Evolutionary conservation across 2,797 vertebrate species (phyloP).

Genomic region (Vultur gryphus): DNA sequence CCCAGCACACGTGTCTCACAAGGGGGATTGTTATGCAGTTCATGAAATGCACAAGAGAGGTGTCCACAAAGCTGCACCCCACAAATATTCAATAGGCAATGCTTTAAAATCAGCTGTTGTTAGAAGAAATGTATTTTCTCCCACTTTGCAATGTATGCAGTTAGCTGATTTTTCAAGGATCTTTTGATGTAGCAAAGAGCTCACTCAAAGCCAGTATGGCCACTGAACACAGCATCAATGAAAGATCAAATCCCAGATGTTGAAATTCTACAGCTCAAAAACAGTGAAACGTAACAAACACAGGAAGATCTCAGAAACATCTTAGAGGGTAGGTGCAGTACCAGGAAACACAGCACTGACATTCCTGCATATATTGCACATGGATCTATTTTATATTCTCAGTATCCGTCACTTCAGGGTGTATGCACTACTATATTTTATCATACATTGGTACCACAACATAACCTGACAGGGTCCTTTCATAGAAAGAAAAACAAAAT

Average conservation of each 20-base stretch:
- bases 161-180: neutral
- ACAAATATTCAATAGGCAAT: neutral
- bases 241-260: neutral
- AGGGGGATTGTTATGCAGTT: neutral
- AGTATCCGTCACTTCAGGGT: neutral
- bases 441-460: neutral
- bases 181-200: neutral
- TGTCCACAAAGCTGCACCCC: neutral
- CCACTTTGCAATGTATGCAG: neutral
- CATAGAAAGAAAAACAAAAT: neutral
- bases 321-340: neutral
- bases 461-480: neutral
- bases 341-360: neutral
- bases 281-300: neutral
- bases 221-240: neutral
- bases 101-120: neutral
- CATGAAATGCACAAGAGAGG: neutral
- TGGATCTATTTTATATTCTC: neutral
- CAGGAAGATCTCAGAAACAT: neutral
- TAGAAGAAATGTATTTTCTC: neutral
- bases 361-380: neutral
- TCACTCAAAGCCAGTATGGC: neutral
- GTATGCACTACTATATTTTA: neutral
- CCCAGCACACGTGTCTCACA: neutral
- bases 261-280: neutral